Percentiles rank a stretch among this genome's conserved stretches.
Evolutionary conservation across 2,113 vertebrate species (phyloP).

Genomic region (Chionomys nivalis): DNA sequence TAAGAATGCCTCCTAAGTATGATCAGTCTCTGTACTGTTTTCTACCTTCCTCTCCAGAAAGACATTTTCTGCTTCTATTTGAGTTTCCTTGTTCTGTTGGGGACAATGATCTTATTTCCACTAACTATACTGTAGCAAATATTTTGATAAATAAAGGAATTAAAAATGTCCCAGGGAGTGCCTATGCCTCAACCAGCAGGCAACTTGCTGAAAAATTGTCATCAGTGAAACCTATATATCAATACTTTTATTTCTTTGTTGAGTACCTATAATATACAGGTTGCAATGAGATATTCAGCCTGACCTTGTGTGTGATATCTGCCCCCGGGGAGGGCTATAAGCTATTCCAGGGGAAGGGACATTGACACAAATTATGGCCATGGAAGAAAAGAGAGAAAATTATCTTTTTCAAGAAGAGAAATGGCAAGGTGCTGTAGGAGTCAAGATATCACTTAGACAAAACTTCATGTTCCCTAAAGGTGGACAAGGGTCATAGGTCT

Average conservation of each 20-base stretch:
- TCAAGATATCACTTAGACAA: not conserved
- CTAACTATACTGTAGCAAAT: not conserved
- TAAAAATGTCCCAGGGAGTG: not conserved
- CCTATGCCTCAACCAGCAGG: not conserved
- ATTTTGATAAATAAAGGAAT: conserved; percentile 52
- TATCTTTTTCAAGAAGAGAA: not conserved
- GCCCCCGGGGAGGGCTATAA: not conserved
- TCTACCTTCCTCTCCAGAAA: not conserved
- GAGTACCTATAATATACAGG: not conserved
- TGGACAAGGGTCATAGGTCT: not conserved
- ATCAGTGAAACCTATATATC: not conserved
- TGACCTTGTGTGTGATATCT: not conserved
- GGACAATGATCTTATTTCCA: not conserved
- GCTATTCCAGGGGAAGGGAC: not conserved
- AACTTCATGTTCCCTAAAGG: not conserved
- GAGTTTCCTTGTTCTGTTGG: not conserved
- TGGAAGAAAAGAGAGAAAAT: not conserved
- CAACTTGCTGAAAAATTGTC: conserved; percentile 9
- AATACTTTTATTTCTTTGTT: not conserved
- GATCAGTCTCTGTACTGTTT: not conserved
- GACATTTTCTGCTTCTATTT: not conserved
- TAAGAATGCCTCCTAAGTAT: not conserved
- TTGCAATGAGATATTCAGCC: not conserved
- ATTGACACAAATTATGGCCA: not conserved
- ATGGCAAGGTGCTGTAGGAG: not conserved